A percentile compares a stretch with the other conserved stretches of the same genome.
Conservation (phyloP, 2,888 invertebrate species). For the Sinotaia quadrata region DNA sequence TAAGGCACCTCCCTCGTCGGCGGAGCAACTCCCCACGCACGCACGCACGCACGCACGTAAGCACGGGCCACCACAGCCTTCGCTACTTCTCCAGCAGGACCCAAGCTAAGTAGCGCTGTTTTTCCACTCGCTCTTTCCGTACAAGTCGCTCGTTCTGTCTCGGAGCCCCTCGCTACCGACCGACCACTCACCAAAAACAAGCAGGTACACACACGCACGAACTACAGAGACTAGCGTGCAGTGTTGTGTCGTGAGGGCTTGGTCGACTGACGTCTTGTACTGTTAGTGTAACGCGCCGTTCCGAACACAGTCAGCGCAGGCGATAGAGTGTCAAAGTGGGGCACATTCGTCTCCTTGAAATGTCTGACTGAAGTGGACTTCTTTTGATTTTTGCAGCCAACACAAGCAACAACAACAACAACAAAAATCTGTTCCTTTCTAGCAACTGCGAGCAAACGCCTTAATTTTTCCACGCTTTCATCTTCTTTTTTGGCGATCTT, state of each 20-base stretch:
- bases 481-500: no score
- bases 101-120: no score
- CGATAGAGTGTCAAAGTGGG: no score
- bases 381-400: no score
- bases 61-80: not conserved
- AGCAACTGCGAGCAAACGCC: no score
- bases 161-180: not conserved
- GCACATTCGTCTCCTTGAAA: no score
- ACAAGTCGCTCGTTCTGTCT: no score
- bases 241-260: slow-evolving; percentile 7
- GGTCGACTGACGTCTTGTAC: not conserved
- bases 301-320: not conserved
- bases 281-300: not conserved
- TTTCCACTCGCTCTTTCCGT: no score
- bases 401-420: no score
- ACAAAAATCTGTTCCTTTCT: no score
- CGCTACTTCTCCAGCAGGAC: slow-evolving; percentile 1
- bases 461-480: no score
- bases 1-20: slow-evolving; percentile 24
- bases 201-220: slow-evolving; percentile 22
- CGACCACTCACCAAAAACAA: slow-evolving; percentile 11
- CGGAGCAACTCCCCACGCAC: slow-evolving; percentile 10
- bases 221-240: not conserved
- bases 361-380: no score
- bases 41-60: slow-evolving; percentile 1